Base-by-base conservation (phyloP, 1,140 invertebrate genomes). In the Calosoma granatense region DNA sequence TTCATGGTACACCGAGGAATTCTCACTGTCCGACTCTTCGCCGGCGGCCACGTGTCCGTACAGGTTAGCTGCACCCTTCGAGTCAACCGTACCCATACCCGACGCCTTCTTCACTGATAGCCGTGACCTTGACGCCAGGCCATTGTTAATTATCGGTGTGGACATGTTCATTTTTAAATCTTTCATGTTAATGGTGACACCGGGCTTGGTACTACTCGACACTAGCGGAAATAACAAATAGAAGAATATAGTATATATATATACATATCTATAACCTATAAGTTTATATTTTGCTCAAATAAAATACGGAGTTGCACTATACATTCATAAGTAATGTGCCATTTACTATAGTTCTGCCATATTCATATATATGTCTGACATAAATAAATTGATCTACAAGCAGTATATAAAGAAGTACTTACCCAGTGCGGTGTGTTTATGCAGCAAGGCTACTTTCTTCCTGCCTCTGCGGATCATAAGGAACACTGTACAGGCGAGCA, bases 391-490 rank as follows among this genome's bases (percentile, higher is more conserved):
- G 26, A 36, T 9, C n/a, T 36, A 9, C n/a, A 6, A 36, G 6
- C 26, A 36, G n/a, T 36, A 36, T 36, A 9, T 36, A n/a, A 36
- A 36, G 19, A 22, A 51, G 54, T 2, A 59, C 58, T 47, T 47
- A 47, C 41, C 41, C 19, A 80, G 62, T 0, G 81, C 79, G 4
- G 82, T 82, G 65, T 86, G 83, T 61, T 87, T 87, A 66, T 86
- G 84, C 26, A 85, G 75, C 0, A 83, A 68, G 1, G 81, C 80
- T 0, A 81, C 77, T 59, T 87, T 87, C 62, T 86, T 82, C 19
- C 84, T 76, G 4, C 84, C 84, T 14, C 87, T 75, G 20, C 88
- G 76, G 4, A 86, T 80, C 68, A 88, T 80, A 55, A 90, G 77
- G 22, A 86, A 78, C 1, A 85, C 76, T 9, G 81, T 84, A 63